These are phyloP conservation scores for Oncorhynchus kisutch DNA, from an alignment of 2,113 vertebrate species.

Conservation along the genomic window DNA sequence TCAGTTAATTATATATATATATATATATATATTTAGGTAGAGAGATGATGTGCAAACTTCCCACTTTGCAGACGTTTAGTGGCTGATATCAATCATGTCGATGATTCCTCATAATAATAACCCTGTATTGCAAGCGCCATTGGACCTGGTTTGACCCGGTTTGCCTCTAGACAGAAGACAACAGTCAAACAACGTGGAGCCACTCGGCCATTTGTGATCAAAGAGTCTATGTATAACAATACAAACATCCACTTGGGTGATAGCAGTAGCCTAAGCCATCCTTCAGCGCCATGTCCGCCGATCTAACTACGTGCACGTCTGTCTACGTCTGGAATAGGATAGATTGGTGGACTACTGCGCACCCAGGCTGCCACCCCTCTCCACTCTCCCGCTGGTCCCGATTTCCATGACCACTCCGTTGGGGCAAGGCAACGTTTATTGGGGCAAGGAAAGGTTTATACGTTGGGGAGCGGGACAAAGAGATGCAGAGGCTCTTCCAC, in stretches of 20 bases:
- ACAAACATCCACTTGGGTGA: slow-evolving; percentile 13
- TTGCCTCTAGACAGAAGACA: background rate
- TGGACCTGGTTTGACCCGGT: background rate
- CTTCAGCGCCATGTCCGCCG: background rate
- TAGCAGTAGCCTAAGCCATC: slow-evolving; percentile 1
- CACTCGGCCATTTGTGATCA: background rate
- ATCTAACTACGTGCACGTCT: background rate
- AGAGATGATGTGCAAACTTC: too few species aligned
- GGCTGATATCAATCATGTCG: too few species aligned
- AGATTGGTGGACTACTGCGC: too few species aligned
- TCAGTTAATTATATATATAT: too few species aligned
- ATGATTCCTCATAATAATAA: too few species aligned
- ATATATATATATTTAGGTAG: too few species aligned
- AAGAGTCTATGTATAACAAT: slow-evolving; percentile 28
- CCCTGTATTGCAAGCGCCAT: background rate
- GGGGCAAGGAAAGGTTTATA: background rate
- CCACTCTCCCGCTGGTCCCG: background rate
- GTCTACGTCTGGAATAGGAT: background rate
- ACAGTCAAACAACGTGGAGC: background rate
- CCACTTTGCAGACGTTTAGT: too few species aligned
- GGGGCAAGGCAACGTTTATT: slow-evolving; percentile 3
- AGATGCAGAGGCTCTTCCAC: background rate
- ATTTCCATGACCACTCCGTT: slow-evolving; percentile 1
- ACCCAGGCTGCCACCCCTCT: too few species aligned
- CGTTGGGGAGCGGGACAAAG: background rate